A percentile compares a stretch with the other conserved stretches of the same genome.
Conservation (phyloP, 1,140 invertebrate genomes). For the Grapholita molesta region DNA sequence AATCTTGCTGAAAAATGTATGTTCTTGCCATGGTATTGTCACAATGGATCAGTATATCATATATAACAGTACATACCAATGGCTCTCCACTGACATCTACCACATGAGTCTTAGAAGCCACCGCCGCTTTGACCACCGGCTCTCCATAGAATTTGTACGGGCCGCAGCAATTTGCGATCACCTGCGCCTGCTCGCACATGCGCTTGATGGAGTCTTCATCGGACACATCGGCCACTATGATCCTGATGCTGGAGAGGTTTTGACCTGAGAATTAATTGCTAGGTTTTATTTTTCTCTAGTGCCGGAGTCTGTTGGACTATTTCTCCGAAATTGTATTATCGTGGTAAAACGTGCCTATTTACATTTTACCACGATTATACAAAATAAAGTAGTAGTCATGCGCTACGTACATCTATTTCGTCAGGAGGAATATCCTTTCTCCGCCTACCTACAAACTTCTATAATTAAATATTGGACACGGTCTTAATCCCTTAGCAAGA, state of each 20-base stretch:
- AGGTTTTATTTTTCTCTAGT: background rate
- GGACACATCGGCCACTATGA: conserved; percentile 88
- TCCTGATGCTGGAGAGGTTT: conserved; percentile 80
- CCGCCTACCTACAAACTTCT: too few species aligned
- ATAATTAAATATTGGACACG: too few species aligned
- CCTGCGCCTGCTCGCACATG: conserved; percentile 87
- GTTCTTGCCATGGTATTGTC: too few species aligned
- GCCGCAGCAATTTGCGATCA: conserved; percentile 93
- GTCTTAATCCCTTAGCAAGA: too few species aligned
- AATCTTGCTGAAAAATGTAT: too few species aligned
- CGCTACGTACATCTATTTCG: too few species aligned
- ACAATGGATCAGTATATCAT: background rate
- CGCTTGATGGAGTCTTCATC: conserved; percentile 84
- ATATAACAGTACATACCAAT: conserved; percentile 70
- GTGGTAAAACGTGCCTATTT: too few species aligned
- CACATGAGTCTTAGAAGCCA: conserved; percentile 89
- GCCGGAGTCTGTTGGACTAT: too few species aligned
- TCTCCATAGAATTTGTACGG: conserved; percentile 95
- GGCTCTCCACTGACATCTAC: conserved; percentile 96
- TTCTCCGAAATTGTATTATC: too few species aligned
- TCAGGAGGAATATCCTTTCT: too few species aligned
- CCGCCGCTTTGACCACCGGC: conserved; percentile 93
- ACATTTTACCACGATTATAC: too few species aligned
- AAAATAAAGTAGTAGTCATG: too few species aligned
- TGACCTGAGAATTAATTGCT: conserved; percentile 63